Base-by-base conservation (phyloP, 2,888 invertebrate species). In the Stenurella melanura region DNA sequence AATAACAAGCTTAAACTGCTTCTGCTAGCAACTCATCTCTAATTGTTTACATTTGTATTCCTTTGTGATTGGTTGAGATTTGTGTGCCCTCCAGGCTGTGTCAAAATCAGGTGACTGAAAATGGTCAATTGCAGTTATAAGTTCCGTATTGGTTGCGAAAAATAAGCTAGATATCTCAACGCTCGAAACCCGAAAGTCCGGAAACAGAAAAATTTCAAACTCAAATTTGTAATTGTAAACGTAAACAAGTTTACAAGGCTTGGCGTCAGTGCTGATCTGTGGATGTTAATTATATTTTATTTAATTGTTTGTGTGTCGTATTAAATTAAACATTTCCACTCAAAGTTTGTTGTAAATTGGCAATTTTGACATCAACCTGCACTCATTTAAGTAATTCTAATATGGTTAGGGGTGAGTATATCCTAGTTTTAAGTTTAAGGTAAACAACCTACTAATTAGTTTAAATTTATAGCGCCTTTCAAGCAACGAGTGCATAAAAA, bases 401-500 rank as follows among this genome's bases (percentile, higher is more conserved):
- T 30, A 63, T 63, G 63, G 63, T 63, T 10, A 63, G 38, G 38
- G 63, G 63, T 63, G 12, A 38, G 63, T 17, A 60, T 21, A 0
- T 11, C 11, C 19, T 1, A 3, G 9, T 4, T 34, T 34, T 34
- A 34, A 34, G 9, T 34, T 34, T 34, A 34, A 34, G 9, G 9
- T 34, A 34, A 34, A 34, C 30, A 34, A 6, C 7, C 30, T 34
- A 34, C 6, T 34, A 34, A 34, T 34, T 34, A 34, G 50, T n/a
- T 50, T 50, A 50, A 17, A 63, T 34, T 58, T 57, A 4, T 26
- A 70, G 70, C 42, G 21, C 17, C 42, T 12, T 70, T 70, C 15
- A 79, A 74, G 42, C 75, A 73, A 60, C 75, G 34, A 38, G 18
- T 15, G 18, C 19, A 42, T 11, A 60, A 18, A 60, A 34, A n/a